These are phyloP conservation scores for Thymelicus lineola DNA, from an alignment of 2,888 invertebrate genomes.

Conservation along the genomic window DNA sequence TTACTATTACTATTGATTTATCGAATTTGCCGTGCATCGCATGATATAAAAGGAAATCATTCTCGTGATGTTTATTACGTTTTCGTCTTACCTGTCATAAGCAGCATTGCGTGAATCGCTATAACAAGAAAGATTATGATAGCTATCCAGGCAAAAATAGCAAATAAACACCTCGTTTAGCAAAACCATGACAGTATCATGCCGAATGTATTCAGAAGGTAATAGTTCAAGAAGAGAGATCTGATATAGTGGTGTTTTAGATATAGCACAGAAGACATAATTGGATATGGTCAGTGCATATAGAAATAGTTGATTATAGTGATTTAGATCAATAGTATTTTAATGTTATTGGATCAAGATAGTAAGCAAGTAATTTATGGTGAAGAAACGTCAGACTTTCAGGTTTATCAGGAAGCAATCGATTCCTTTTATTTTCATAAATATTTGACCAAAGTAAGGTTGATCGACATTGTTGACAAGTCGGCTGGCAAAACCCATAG, in stretches of 20 bases:
- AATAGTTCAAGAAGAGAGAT: conserved; percentile 9
- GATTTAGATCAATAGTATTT: too few relatives aligned
- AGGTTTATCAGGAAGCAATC: too few relatives aligned
- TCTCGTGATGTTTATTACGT: conserved; percentile 27
- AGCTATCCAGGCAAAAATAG: conserved; percentile 35
- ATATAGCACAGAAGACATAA: too few relatives aligned
- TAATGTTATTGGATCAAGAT: too few relatives aligned
- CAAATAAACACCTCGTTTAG: conserved; percentile 26
- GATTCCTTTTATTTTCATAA: too few relatives aligned
- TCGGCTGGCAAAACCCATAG: too few relatives aligned
- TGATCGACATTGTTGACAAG: too few relatives aligned
- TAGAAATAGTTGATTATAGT: not conserved
- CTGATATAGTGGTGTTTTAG: not conserved
- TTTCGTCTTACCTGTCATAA: conserved; percentile 35
- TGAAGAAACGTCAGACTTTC: too few relatives aligned
- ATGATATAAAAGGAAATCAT: not conserved
- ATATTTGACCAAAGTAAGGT: too few relatives aligned
- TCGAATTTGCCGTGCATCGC: conserved; percentile 3
- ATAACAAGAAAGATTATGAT: conserved; percentile 36
- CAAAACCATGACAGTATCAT: conserved; percentile 28
- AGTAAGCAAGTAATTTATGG: too few relatives aligned
- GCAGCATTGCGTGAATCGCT: conserved; percentile 36
- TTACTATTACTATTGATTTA: not conserved
- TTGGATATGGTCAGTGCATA: not conserved
- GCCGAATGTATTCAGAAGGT: conserved; percentile 10